Percentiles rank a stretch among this genome's conserved stretches.
These are phyloP conservation scores for Australoheros scitulus DNA, from an alignment of 2,113 vertebrate species.

Conservation along the genomic window DNA sequence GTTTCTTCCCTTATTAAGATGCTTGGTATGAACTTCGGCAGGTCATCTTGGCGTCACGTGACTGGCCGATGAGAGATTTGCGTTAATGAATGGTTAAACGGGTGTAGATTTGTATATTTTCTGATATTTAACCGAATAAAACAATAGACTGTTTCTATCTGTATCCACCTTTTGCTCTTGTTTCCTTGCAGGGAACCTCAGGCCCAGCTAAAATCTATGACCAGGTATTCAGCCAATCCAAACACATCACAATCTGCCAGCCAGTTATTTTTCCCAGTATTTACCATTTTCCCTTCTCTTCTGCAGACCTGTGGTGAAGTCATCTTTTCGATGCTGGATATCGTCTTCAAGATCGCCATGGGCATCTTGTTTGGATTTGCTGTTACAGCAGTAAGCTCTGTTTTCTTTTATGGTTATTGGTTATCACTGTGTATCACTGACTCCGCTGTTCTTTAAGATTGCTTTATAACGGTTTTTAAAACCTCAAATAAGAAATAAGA, in stretches of 20 bases:
- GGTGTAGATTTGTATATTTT: no score
- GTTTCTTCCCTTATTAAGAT: no score
- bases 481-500: no score
- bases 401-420: not conserved
- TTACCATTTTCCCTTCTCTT: not conserved
- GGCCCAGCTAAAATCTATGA: slow-evolving; percentile 28
- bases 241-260: not conserved
- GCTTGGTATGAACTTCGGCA: no score
- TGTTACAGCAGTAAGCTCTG: slow-evolving; percentile 53
- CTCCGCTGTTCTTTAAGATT: not conserved
- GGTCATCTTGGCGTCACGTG: no score
- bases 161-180: not conserved
- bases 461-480: no score
- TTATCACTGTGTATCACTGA: not conserved
- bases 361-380: slow-evolving; percentile 57
- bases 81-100: no score
- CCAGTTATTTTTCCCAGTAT: not conserved
- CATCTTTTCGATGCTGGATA: accelerated
- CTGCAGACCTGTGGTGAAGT: not conserved
- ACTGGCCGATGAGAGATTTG: no score
- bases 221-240: slow-evolving; percentile 21
- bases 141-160: not conserved
- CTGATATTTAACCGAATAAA: not conserved
- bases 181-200: slow-evolving; percentile 33
- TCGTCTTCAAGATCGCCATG: accelerated